phyloP scores from a whole-genome alignment of 2,888 invertebrate genomes.

The Chrysolina haemoptera region DNA sequence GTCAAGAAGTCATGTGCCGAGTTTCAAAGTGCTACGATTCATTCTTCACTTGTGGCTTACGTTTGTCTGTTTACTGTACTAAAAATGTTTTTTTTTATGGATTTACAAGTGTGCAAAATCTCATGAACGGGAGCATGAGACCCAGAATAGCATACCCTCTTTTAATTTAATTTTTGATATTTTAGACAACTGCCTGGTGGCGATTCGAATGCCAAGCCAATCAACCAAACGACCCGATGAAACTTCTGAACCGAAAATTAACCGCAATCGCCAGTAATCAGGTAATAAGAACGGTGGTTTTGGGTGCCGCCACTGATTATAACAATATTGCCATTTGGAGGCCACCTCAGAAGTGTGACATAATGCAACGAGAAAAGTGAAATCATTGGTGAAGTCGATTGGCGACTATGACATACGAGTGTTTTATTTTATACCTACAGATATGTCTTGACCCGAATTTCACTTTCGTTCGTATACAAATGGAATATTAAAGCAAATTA shows the following conservation, averaged over 20 bases:
- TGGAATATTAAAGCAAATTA: conserved; percentile 33
- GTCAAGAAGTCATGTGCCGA: no score
- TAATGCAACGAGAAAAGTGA: conserved; percentile 41
- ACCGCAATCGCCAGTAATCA: neutral
- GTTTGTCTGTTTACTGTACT: no score
- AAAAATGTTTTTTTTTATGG: no score
- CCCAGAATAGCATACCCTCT: no score
- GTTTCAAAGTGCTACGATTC: no score
- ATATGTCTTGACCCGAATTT: conserved; percentile 55
- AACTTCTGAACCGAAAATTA: conserved; percentile 2
- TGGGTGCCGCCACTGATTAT: conserved; percentile 12
- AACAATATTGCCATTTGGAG: conserved; percentile 19
- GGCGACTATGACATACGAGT: conserved; percentile 19
- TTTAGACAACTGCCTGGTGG: no score
- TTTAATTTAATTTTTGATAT: no score
- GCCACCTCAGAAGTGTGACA: conserved; percentile 29
- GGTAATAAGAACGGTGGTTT: neutral
- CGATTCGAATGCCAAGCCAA: neutral
- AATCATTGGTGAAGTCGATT: conserved; percentile 30
- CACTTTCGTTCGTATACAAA: conserved; percentile 52
- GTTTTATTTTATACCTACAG: conserved; percentile 42
- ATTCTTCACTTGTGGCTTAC: no score
- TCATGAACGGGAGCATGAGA: no score
- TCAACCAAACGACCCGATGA: neutral
- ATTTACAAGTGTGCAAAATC: no score